Conservation (phyloP, 2,888 invertebrate genomes). For the Standfussiana lucernea region DNA sequence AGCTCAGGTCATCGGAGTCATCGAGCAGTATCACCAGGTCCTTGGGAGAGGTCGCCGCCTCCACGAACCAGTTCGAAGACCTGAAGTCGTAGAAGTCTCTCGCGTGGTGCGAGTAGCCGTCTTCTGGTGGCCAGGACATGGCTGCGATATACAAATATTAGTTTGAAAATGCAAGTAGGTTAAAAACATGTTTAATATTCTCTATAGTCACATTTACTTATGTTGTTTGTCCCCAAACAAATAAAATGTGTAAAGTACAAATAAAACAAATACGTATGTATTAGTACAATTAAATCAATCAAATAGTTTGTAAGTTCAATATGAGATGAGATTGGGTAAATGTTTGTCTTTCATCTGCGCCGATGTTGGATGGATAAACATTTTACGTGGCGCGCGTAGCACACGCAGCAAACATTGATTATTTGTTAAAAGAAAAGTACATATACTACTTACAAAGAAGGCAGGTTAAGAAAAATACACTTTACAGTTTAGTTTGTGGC, state of each 20-base stretch:
- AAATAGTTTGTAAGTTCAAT: slow-evolving; percentile 34
- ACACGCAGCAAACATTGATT: slow-evolving; percentile 15
- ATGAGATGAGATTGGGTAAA: slow-evolving; percentile 32
- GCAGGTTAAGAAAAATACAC: background rate
- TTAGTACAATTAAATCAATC: slow-evolving; percentile 19
- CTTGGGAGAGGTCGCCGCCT: slow-evolving; percentile 99
- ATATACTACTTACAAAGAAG: background rate
- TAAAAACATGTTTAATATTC: background rate
- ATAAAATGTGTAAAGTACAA: background rate
- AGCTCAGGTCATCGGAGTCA: slow-evolving; percentile 96
- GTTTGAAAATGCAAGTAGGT: background rate
- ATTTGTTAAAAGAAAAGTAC: background rate
- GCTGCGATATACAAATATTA: slow-evolving; percentile 82
- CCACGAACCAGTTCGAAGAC: slow-evolving; percentile 98
- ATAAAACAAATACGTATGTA: background rate
- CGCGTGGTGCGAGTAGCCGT: slow-evolving; percentile 94
- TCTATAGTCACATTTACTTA: background rate
- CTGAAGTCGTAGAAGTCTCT: slow-evolving; percentile 98
- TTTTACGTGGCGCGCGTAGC: slow-evolving; percentile 33
- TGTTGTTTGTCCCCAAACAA: background rate
- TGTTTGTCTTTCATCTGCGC: slow-evolving; percentile 41
- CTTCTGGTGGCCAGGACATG: slow-evolving; percentile 96
- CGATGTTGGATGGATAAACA: slow-evolving; percentile 23
- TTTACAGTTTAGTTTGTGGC: background rate
- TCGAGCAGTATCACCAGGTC: slow-evolving; percentile 98